Base-by-base conservation (phyloP, 2,888 invertebrate genomes). In the Eilema griseolum region DNA sequence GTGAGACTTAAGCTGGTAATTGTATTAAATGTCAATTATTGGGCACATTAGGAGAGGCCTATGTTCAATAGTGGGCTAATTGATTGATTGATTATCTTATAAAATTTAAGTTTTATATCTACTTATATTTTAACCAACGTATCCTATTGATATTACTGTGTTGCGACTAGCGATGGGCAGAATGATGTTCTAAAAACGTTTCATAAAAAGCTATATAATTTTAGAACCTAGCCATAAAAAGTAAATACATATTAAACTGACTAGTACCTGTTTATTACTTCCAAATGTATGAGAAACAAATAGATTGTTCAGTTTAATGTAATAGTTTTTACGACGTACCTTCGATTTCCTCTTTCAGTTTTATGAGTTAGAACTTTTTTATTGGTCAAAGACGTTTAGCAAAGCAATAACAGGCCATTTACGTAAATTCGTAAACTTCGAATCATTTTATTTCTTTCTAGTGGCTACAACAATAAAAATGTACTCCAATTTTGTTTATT, bases 291-390 rank as follows among this genome's bases (percentile, higher is more conserved):
- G 59, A 67, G 46, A 71, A 75, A 69, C 71, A 61, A 81, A 79
- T 78, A 73, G 74, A 79, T 83, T 81, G 70, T 75, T 73, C 63
- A 71, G 59, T 77, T 70, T 46, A 75, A 75, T 74, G 73, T 79
- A 71, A 73, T 79, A 82, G 80, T 83, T 79, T 81, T 83, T 79
- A 82, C 77, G 81, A 79, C 59, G 64, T 66, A 71, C 75, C 72
- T 81, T 70, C 69, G 77, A 77, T 72, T 74, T 71, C 71, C 41
- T 83, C 62, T 83, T 80, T 66, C 71, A 75, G 70, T 75, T 83
- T 81, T 81, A 83, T 77, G 79, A 74, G 61, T 63, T 66, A 62
- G 70, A 78, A 77, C 64, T 73, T 83, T 74, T 82, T 79, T 79
- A 82, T 81, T 73, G 74, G 74, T 70, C 75, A 71, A 64, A 69